Percentiles rank a stretch among this genome's conserved stretches.
Conservation (phyloP, 1,140 invertebrate species). For the Cydia splendana region DNA sequence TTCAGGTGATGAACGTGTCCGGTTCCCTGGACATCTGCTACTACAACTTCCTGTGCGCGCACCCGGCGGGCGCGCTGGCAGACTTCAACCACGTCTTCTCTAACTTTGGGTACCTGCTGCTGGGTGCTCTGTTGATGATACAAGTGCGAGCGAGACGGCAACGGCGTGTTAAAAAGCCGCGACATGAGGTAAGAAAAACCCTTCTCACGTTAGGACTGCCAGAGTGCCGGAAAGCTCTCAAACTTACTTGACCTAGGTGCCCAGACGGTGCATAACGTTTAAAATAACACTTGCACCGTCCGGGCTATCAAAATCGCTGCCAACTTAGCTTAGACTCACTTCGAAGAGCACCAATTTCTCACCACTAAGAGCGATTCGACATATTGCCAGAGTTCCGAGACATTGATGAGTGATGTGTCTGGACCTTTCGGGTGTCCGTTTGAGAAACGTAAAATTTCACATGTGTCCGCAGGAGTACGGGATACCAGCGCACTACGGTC, state of each 20-base stretch:
- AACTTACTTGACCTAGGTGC: too few species aligned
- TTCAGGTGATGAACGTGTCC: constrained; percentile 87
- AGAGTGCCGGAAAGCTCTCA: background rate
- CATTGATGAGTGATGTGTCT: too few species aligned
- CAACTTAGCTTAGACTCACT: too few species aligned
- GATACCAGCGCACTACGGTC: constrained; percentile 93
- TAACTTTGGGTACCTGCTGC: constrained; percentile 91
- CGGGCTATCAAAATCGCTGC: too few species aligned
- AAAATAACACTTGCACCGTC: too few species aligned
- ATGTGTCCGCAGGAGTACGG: constrained; percentile 78
- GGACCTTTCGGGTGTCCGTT: too few species aligned
- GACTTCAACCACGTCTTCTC: constrained; percentile 94
- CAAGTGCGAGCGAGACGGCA: constrained; percentile 80
- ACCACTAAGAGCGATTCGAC: too few species aligned
- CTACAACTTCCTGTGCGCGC: constrained; percentile 95
- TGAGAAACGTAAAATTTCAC: too few species aligned
- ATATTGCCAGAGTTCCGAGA: too few species aligned
- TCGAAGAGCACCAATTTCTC: too few species aligned
- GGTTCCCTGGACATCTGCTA: constrained; percentile 95
- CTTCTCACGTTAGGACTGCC: background rate
- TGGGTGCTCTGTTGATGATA: constrained; percentile 87
- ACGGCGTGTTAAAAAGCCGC: constrained; percentile 45
- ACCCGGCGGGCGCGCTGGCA: constrained; percentile 86
- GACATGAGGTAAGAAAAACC: constrained; percentile 50
- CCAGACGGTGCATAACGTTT: too few species aligned